Percentiles rank a stretch among this genome's conserved stretches.
Conservation (phyloP, 2,113 vertebrate genomes). For the Anarrhichthys ocellatus region DNA sequence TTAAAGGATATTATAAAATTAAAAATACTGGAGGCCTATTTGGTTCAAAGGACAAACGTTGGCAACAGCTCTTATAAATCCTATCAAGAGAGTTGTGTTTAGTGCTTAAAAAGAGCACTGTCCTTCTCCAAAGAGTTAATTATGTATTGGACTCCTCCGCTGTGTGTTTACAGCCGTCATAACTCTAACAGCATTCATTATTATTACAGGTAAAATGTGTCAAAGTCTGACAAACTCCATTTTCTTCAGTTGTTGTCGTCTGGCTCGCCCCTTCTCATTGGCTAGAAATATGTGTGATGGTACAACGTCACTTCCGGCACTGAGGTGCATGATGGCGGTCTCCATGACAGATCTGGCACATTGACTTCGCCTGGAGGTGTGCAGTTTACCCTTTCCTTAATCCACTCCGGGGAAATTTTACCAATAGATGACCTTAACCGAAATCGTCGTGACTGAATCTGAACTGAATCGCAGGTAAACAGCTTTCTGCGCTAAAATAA, state of each 20-base stretch:
- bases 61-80: background rate
- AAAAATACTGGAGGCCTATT: background rate
- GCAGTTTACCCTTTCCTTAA: background rate
- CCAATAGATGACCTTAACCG: background rate
- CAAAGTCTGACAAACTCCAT: conserved; percentile 54
- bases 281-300: background rate
- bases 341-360: conserved; percentile 50
- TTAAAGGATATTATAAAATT: background rate
- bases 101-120: background rate
- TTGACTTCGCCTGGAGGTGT: conserved; percentile 55
- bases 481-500: background rate
- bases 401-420: background rate
- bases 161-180: background rate
- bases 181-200: background rate
- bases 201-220: conserved; percentile 13
- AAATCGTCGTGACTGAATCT: background rate
- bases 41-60: background rate
- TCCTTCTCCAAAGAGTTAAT: background rate
- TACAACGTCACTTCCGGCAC: conserved; percentile 63
- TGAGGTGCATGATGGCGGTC: conserved; percentile 68
- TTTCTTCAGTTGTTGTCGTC: conserved; percentile 46
- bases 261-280: conserved; percentile 48
- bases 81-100: background rate
- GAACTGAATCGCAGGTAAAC: conserved; percentile 44
- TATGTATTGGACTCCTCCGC: background rate